Evolutionary conservation across 1,140 invertebrate genomes (phyloP), one percentile per base, ranked within the genome.

Genomic region (Aphelenchoides besseyi): DNA sequence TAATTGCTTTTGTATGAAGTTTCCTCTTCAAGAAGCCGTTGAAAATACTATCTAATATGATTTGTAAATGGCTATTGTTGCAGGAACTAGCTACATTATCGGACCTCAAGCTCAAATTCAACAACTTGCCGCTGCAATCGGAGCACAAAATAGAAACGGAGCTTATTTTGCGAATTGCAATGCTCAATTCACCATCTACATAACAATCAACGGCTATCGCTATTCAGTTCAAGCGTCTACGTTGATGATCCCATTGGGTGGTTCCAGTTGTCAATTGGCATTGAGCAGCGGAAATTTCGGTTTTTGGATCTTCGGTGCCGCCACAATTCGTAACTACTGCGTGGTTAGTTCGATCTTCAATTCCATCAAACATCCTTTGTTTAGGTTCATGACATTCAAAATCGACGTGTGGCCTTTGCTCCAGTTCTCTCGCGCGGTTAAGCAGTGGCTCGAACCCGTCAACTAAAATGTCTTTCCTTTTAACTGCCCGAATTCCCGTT

Each of bases 251-350:
- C 5, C 5, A 8, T 1, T 66, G n/a, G 63, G 63, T 12, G 1
- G 32, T 16, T 12, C 16, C 2, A 3, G 12, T 26, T 66, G 63
- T 8, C 63, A 66, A 37, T n/a, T 66, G 28, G 32, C 63, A 18
- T 16, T 66, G 16, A 12, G 28, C 16, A 29, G n/a, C 1, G 63
- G 63, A 18, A 37, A 66, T 3, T 66, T 66, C 3, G 48, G 63
- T 33, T 66, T 66, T 33, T 66, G 63, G 63, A 66, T 66, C 63
- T 53, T 66, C 36, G 63, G 63, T 12, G 63, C 30, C 36, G 63
- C 63, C 12, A 33, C 36, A 16, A 66, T 66, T 30, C 63, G 63
- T 23, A 9, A 66, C 12, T 66, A 66, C 36, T 66, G 63, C 32
- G 28, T 33, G 30, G 59, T 36, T 2, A n/a, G 30, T 61, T 48